Percentiles rank a stretch among this genome's conserved stretches.
Evolutionary conservation across 2,797 vertebrate genomes (phyloP).

Genomic region (Pogoniulus pusillus): DNA sequence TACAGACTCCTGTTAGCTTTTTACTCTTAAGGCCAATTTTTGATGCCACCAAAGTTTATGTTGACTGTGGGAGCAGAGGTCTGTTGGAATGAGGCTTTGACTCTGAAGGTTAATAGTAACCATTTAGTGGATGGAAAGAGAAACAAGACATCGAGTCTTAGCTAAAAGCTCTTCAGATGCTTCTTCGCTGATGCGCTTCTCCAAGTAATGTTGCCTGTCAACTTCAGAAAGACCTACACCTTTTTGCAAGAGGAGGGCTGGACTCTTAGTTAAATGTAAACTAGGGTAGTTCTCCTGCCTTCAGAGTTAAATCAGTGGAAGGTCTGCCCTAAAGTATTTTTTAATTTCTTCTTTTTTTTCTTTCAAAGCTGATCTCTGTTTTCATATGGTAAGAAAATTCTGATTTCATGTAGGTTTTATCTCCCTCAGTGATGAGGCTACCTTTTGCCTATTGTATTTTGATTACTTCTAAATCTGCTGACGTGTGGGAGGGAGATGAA

Average conservation of each 20-base stretch:
- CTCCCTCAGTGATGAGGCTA: neutral
- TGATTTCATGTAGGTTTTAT: neutral
- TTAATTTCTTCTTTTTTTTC: no score
- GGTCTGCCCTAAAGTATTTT: neutral
- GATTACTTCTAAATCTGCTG: conserved; percentile 11
- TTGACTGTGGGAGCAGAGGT: neutral
- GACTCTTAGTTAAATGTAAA: neutral
- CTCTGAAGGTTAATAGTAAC: neutral
- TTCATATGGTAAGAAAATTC: neutral
- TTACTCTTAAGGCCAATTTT: neutral
- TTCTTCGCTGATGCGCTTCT: neutral
- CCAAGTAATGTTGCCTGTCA: neutral
- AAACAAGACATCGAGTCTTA: neutral
- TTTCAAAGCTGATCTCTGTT: neutral
- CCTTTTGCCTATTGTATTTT: neutral
- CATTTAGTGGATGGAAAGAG: neutral
- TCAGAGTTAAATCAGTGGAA: neutral
- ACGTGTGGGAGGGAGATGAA: neutral
- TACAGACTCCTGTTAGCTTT: neutral
- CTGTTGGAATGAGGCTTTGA: neutral
- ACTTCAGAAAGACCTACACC: neutral
- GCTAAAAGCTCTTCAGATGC: neutral
- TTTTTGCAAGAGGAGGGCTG: neutral
- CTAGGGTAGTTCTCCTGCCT: neutral
- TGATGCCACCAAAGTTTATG: neutral